Evolutionary conservation across 1,140 invertebrate genomes (phyloP).

Genomic region (Drosophila willistoni): DNA sequence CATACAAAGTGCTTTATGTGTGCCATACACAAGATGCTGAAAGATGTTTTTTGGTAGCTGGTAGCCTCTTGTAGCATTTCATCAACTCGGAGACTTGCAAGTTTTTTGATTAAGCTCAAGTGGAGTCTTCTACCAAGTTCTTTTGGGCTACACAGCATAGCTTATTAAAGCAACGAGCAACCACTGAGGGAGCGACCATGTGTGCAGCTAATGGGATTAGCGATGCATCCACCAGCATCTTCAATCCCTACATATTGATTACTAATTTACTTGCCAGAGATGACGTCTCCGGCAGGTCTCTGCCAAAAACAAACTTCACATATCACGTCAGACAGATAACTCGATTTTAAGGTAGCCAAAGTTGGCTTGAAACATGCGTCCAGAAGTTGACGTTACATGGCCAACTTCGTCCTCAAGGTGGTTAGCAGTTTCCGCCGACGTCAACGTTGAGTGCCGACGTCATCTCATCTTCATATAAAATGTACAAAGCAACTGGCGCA

Average conservation of each 20-base stretch:
- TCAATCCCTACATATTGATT: conserved; percentile 63
- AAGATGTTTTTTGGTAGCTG: conserved; percentile 40
- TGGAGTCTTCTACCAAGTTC: conserved; percentile 39
- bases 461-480: conserved; percentile 63
- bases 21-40: conserved; percentile 57
- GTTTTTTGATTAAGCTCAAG: conserved; percentile 75
- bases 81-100: conserved; percentile 60
- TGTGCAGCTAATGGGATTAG: conserved; percentile 68
- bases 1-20: conserved; percentile 79
- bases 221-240: conserved; percentile 31
- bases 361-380: conserved; percentile 48
- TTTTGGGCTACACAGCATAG: conserved; percentile 32
- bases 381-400: conserved; percentile 34
- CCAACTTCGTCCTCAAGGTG: conserved; percentile 46
- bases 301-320: conserved; percentile 42
- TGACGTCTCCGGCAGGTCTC: conserved; percentile 28
- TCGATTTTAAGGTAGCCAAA: conserved; percentile 56
- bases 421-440: neutral
- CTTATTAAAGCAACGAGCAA: conserved; percentile 60
- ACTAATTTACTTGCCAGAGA: conserved; percentile 63
- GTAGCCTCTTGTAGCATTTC: conserved; percentile 57
- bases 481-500: conserved; percentile 61
- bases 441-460: neutral
- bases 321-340: conserved; percentile 57
- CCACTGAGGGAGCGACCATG: conserved; percentile 35